Conservation (phyloP, 1,140 invertebrate species). For the Pteromalus puparum region DNA sequence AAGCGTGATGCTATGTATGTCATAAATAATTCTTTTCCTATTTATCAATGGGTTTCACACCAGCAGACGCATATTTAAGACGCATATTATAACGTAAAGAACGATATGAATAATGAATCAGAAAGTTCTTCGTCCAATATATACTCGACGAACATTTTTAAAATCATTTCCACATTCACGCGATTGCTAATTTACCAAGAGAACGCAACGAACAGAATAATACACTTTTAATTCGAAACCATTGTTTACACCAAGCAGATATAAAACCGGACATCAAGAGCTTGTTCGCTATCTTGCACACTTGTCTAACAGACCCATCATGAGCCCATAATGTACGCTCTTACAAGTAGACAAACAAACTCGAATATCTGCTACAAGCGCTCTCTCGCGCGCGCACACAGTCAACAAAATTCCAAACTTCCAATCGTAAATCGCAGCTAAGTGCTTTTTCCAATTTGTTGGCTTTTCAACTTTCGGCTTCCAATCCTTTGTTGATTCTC, state of each 20-base stretch:
- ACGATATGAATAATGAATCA: no score
- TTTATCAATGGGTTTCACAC: slow-evolving; percentile 5
- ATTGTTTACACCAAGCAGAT: neutral
- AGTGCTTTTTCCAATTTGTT: slow-evolving; percentile 41
- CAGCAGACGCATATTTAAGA: neutral
- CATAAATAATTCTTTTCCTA: neutral
- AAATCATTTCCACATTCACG: no score
- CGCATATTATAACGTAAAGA: no score
- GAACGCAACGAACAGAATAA: no score
- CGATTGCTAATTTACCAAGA: no score
- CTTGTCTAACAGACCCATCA: slow-evolving; percentile 13
- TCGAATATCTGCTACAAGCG: neutral
- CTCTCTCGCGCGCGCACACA: neutral
- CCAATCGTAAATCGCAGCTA: slow-evolving; percentile 13
- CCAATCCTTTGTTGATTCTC: slow-evolving; percentile 15
- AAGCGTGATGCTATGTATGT: neutral
- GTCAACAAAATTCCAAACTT: neutral
- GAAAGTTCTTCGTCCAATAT: no score
- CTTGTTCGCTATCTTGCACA: neutral
- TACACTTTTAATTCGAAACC: no score
- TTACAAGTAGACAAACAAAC: slow-evolving; percentile 23
- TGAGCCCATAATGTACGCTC: slow-evolving; percentile 12
- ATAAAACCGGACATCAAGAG: neutral
- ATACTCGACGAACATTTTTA: no score
- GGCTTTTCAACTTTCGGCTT: slow-evolving; percentile 23